Evolutionary conservation across 64 coral and sea anemone genomes (phyloP).

Genomic region (Pocillopora verrucosa): DNA sequence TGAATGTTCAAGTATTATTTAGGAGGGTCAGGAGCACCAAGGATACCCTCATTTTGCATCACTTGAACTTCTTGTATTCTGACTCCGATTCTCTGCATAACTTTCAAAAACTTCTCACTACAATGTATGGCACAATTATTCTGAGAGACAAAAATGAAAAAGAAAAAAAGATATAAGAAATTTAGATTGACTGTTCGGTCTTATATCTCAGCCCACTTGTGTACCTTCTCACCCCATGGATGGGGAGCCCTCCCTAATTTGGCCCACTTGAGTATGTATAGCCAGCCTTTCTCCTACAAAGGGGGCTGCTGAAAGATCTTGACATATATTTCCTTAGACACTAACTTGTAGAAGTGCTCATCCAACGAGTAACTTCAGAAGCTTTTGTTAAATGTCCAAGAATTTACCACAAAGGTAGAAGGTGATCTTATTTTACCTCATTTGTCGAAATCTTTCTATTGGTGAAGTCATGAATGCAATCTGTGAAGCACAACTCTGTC

Average conservation of each 20-base stretch:
- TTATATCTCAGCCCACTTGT: background rate
- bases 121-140: constrained; percentile 97
- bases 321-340: too few relatives aligned
- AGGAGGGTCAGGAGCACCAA: constrained; percentile 46
- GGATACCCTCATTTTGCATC: constrained; percentile 90
- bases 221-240: background rate
- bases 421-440: constrained; percentile 48
- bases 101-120: constrained; percentile 91
- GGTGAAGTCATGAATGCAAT: constrained; percentile 98
- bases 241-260: too few relatives aligned
- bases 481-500: constrained; percentile 87
- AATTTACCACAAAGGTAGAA: background rate
- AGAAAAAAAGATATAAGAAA: background rate
- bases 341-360: too few relatives aligned
- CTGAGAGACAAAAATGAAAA: constrained; percentile 28
- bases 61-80: constrained; percentile 93
- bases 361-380: too few relatives aligned
- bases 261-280: too few relatives aligned
- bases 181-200: background rate
- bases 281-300: too few relatives aligned
- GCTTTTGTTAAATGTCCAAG: background rate
- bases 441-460: constrained; percentile 88
- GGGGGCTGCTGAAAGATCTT: too few relatives aligned
- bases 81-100: constrained; percentile 91
- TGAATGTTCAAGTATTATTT: background rate